phyloP scores from a whole-genome alignment of 2,888 invertebrate genomes.

The Caenorhabditis parvicauda region DNA sequence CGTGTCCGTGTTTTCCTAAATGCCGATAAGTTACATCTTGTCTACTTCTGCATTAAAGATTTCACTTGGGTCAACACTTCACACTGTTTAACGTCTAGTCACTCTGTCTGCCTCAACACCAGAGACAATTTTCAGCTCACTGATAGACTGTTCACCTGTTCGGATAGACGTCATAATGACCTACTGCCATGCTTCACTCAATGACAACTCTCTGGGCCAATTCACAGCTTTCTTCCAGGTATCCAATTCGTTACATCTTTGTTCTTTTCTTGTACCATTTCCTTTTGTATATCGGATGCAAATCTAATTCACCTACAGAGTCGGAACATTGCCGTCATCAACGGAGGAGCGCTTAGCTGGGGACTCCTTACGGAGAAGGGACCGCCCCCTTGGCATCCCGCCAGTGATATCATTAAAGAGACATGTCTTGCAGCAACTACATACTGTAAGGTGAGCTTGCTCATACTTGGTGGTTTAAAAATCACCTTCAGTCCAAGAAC shows the following conservation, averaged over 20 bases:
- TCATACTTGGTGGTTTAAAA: neutral
- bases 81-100: too few relatives aligned
- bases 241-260: neutral
- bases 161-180: constrained; percentile 75
- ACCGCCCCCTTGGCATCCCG: constrained; percentile 80
- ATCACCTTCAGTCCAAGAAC: constrained; percentile 42
- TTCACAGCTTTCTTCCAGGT: constrained; percentile 79
- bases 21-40: too few relatives aligned
- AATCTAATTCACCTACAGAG: constrained; percentile 65
- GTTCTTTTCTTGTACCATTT: neutral
- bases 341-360: constrained; percentile 80
- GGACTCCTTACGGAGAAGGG: constrained; percentile 78
- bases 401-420: constrained; percentile 68
- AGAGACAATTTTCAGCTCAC: constrained; percentile 25
- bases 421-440: constrained; percentile 35
- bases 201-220: constrained; percentile 76
- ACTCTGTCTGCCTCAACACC: too few relatives aligned
- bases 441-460: constrained; percentile 25
- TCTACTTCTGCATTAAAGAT: too few relatives aligned
- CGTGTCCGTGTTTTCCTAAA: too few relatives aligned
- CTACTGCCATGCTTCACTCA: constrained; percentile 78
- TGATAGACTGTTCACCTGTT: constrained; percentile 66
- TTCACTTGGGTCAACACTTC: too few relatives aligned
- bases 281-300: neutral
- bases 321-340: constrained; percentile 77